Base-by-base conservation (phyloP, 2,888 invertebrate species). In the Folsomia candida region DNA sequence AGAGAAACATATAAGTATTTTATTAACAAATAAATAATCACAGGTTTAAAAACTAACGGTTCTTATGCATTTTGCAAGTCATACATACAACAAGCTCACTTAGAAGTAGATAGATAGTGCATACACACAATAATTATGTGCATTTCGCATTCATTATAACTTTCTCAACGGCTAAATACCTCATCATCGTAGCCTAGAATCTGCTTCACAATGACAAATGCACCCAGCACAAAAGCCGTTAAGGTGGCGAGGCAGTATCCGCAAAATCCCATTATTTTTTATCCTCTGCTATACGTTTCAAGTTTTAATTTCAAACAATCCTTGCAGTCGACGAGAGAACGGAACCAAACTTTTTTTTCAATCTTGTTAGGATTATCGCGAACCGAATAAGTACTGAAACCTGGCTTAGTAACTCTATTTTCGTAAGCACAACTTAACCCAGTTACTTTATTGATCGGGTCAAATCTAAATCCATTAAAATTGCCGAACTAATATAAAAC, bases 181-280 rank as follows among this genome's bases (percentile, higher is more conserved):
- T 64, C 63, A 20, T 64, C 63, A 51, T 64, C 25, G 14, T 22
- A 64, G 2, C 63, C 63, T 9, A 64, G 37, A 22, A 64, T 22
- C 51, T 64, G 63, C 51, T 29, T 26, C 9, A 64, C 20, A 29
- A 47, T 24, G 22, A 64, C 63, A 64, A 37, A 64, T 11, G 18
- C 47, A 3, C 47, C 47, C 22, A 51, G 20, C 2, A 64, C 24
- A 24, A 64, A 2, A 47, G 37, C 63, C 47, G 24, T 64, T 47
- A 51, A 3, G 4, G 63, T 37, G 6, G 63, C 63, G 37, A 64
- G 2, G 4, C 22, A 26, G 22, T n/a, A 37, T 14, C 63, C 47
- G 37, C 29, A 64, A 2, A 59, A 24, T 3, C 59, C 59, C 37
- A 37, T 37, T 37, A 4, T 37, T 37, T 14, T 37, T 4, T 37